Evolutionary conservation across 2,888 invertebrate species (phyloP), one percentile per base, ranked within the genome.

Genomic region (Phasia obesa): DNA sequence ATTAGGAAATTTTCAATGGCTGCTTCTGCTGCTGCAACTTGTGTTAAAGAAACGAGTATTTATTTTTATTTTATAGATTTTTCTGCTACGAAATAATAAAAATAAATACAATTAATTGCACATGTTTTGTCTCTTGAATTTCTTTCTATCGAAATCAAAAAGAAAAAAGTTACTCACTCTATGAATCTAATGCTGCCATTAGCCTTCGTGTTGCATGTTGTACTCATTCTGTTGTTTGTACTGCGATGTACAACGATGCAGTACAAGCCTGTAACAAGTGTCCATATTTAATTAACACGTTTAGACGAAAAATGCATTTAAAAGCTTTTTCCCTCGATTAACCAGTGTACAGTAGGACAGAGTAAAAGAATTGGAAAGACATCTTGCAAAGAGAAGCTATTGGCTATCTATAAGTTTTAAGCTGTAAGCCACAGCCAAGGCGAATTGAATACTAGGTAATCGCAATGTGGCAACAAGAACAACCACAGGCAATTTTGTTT

Each of bases 231-330:
- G 2, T 65, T 59, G 59, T 53, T 55, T 70, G 47, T 64, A 9
- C 57, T 62, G 59, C 38, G 35, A 55, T n/a, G n/a, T n/a, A n/a
- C 60, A 67, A 59, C 67, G 57, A 60, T 21, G 62, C 75, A 47
- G 74, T 79, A 79, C n/a, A n/a, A n/a, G n/a, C 60, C 79, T 75
- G 65, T 76, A 79, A 83, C 79, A 83, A 67, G 75, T 83, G 83
- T 83, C 83, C 83, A 83, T 83, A 76, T 76, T 83, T 79, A 83
- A 83, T 83, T 83, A 83, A 75, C 70, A 67, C 71, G 57, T 79
- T 83, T 83, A 83, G 79, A 76, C 27, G 71, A 65, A 75, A 79
- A 83, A 60, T 83, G 79, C 79, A 83, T 78, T 74, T 75, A 44
- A 79, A 83, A 71, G 79, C 38, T 17, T 69, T 74, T 77, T 81